Evolutionary conservation across 1,140 invertebrate genomes (phyloP).

Genomic region (Heterodera schachtii): DNA sequence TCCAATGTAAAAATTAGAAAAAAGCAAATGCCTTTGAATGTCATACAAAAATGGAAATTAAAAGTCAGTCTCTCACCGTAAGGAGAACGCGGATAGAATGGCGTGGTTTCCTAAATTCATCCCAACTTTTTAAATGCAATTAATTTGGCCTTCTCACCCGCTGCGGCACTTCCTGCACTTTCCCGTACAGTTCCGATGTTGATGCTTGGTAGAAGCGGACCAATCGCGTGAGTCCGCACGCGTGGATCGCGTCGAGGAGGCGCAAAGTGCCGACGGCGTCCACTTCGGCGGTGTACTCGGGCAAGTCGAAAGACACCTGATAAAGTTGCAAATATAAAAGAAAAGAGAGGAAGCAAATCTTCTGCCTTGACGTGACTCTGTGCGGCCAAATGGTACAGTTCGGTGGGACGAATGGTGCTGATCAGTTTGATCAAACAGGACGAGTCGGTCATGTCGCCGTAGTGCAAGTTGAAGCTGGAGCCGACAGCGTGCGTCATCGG

Average conservation of each 20-base stretch:
- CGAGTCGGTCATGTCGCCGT: conserved; percentile 98
- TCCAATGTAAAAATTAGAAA: too few relatives aligned
- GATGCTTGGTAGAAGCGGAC: conserved; percentile 97
- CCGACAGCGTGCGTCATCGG: conserved; percentile 55
- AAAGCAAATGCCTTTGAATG: too few relatives aligned
- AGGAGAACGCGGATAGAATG: conserved; percentile 98
- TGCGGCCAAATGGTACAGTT: conserved; percentile 98
- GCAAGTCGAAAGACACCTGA: conserved; percentile 89
- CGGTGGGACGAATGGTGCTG: conserved; percentile 79
- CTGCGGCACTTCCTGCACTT: conserved; percentile 92
- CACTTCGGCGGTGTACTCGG: conserved; percentile 98
- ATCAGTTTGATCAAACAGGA: conserved; percentile 96
- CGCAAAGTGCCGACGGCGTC: conserved; percentile 95
- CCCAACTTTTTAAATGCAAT: not conserved
- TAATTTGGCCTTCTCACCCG: conserved; percentile 66
- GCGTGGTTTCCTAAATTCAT: conserved; percentile 80
- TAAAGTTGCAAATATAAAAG: conserved; percentile 26
- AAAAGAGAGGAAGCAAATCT: not conserved
- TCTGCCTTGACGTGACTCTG: conserved; percentile 98
- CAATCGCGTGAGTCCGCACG: conserved; percentile 81
- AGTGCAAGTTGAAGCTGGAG: conserved; percentile 83
- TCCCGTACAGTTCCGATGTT: conserved; percentile 97
- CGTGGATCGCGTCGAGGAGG: conserved; percentile 90
- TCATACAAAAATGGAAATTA: too few relatives aligned
- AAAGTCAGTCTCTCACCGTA: conserved; percentile 77